Evolutionary conservation across 2,797 vertebrate species (phyloP).

Genomic region (Meda fulgida): DNA sequence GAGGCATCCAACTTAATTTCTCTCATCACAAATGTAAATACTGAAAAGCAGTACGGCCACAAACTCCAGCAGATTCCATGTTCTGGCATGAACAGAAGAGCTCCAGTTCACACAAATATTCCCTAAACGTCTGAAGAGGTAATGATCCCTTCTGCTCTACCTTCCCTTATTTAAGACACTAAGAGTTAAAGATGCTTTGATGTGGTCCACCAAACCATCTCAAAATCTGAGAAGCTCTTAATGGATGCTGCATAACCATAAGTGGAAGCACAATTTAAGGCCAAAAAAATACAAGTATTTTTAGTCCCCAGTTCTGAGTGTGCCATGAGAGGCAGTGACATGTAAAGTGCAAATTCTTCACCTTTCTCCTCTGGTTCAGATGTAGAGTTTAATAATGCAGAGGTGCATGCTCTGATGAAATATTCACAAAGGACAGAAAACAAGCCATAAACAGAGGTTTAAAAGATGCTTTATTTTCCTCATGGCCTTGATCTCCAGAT

Average conservation of each 20-base stretch:
- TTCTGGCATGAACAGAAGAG: conserved; percentile 42
- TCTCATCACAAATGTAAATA: neutral
- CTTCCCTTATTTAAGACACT: conserved; percentile 16
- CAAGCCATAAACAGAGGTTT: neutral
- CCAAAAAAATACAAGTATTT: conserved; percentile 8
- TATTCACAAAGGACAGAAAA: conserved; percentile 47
- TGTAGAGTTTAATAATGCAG: conserved; percentile 46
- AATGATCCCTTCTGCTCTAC: conserved; percentile 12
- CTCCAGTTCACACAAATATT: conserved; percentile 34
- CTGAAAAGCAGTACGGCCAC: neutral
- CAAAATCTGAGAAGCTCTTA: conserved; percentile 5
- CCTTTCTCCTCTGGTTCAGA: conserved; percentile 21
- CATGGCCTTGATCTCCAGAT: neutral
- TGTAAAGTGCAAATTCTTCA: conserved; percentile 29
- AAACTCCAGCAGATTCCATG: conserved; percentile 37
- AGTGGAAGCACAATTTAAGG: conserved; percentile 4
- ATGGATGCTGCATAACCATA: neutral
- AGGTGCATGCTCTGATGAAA: conserved; percentile 42
- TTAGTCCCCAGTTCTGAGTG: neutral
- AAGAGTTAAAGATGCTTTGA: conserved; percentile 16
- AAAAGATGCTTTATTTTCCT: neutral
- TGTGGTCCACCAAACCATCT: conserved; percentile 32
- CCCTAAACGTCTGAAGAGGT: conserved; percentile 22
- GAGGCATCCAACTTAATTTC: neutral
- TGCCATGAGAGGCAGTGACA: neutral